Base-by-base conservation (phyloP, 1,140 invertebrate species). In the Patella vulgata region DNA sequence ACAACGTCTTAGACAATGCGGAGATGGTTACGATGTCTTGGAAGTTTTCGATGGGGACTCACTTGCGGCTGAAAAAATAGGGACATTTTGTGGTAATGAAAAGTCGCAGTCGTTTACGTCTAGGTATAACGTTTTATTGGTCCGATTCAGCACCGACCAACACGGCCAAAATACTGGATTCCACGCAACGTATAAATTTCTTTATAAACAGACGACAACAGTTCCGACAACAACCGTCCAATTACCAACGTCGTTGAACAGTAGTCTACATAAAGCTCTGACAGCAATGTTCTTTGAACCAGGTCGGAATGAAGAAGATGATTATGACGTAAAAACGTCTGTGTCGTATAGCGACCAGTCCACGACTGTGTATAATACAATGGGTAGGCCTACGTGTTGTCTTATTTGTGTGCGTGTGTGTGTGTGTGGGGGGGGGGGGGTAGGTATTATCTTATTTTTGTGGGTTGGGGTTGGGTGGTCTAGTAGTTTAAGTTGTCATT, bases 141-240 rank as follows among this genome's bases (percentile, higher is more conserved):
- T 77, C 14, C 67, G 53, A 6, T 71, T 77, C 30, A 56, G 56
- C 2, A 69, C 75, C 1, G 70, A 77, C 57, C 48, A 53, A 12
- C 51, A 65, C n/a, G 63, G 72, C 1, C 69, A 77, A 53, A 58
- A 66, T 2, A 74, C 67, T 0, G 75, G 75, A 0, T 77, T 74
- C 53, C 75, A 77, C 55, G 70, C 72, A 39, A 71, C 72, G 12
- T 77, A 74, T 57, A 60, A 50, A 42, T 77, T 77, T 53, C 46
- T 71, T n/a, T 64, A 62, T 23, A 48, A 54, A 14, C 25, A 60
- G 1, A 66, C 69, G 9, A 57, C 56, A n/a, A 58, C 70, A 12
- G 40, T 50, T 8, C 54, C 62, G 6, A 52, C 65, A 43, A 53
- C 57, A 47, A 46, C 44, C 2, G 54, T 36, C 25, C 33, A 36